These are phyloP conservation scores for Corydoras sp. DNA, from an alignment of 2,113 vertebrate genomes.

Conservation along the genomic window DNA sequence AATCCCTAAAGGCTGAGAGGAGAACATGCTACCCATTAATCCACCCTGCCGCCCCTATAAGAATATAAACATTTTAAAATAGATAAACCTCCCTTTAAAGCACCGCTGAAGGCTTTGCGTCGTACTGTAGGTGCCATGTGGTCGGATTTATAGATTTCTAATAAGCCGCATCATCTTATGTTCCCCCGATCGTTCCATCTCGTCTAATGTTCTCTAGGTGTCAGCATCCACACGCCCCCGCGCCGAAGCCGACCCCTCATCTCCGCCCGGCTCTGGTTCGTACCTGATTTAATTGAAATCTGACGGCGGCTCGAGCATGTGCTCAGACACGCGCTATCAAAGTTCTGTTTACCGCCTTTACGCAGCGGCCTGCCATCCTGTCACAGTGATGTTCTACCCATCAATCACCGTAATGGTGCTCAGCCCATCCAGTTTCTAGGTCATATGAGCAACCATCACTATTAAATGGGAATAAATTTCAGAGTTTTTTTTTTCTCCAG, in stretches of 20 bases:
- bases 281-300: not conserved
- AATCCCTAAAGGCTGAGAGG: no score
- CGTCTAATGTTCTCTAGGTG: slow-evolving; percentile 1
- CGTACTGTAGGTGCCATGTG: no score
- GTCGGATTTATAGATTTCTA: no score
- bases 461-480: no score
- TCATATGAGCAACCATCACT: not conserved
- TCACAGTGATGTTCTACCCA: not conserved
- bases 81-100: no score
- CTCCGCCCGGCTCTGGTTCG: slow-evolving; percentile 48
- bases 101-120: no score
- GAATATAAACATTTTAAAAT: no score
- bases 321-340: slow-evolving; percentile 3
- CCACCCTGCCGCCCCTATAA: no score
- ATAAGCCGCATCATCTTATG: no score
- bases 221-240: slow-evolving; percentile 21
- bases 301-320: not conserved
- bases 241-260: not conserved
- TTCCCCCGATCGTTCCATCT: no score
- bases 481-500: no score
- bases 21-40: no score
- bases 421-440: not conserved
- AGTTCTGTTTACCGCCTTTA: not conserved
- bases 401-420: not conserved
- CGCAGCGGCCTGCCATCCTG: not conserved